These are phyloP conservation scores for Rhinoderma darwinii DNA, from an alignment of 2,113 vertebrate genomes.

Conservation along the genomic window DNA sequence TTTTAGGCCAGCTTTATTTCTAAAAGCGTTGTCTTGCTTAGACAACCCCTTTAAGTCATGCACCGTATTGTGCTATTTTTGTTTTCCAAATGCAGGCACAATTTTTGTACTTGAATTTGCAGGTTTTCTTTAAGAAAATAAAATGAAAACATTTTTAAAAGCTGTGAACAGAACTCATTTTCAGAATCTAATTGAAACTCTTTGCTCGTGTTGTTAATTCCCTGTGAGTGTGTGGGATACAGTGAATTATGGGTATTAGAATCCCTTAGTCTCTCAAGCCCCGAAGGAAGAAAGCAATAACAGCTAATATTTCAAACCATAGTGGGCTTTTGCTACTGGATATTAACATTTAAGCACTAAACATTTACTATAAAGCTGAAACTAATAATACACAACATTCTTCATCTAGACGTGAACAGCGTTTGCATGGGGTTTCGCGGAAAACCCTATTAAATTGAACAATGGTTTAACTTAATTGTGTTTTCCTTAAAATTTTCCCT, in stretches of 20 bases:
- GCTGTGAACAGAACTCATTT: constrained; percentile 47
- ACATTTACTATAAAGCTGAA: constrained; percentile 57
- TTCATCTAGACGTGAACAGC: constrained; percentile 42
- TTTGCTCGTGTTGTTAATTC: constrained; percentile 53
- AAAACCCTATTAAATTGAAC: constrained; percentile 29
- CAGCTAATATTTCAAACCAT: constrained; percentile 53
- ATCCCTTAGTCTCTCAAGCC: constrained; percentile 33
- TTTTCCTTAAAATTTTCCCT: constrained; percentile 7
- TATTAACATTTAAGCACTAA: constrained; percentile 58
- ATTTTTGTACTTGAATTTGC: background rate
- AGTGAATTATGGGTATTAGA: constrained; percentile 53
- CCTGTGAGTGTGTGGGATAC: constrained; percentile 42
- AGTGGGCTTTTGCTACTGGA: constrained; percentile 37
- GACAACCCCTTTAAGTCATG: background rate
- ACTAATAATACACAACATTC: constrained; percentile 47
- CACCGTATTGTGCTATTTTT: background rate
- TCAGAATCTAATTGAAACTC: constrained; percentile 56
- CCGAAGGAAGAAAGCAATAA: constrained; percentile 37
- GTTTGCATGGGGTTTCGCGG: constrained; percentile 10
- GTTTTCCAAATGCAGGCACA: background rate
- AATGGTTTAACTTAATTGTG: constrained; percentile 30
- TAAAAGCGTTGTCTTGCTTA: background rate
- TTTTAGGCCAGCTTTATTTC: no score
- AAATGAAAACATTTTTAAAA: constrained; percentile 33
- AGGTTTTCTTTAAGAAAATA: background rate